Conservation (phyloP, 2,888 invertebrate species). For the Dicranocentrus wangi region DNA sequence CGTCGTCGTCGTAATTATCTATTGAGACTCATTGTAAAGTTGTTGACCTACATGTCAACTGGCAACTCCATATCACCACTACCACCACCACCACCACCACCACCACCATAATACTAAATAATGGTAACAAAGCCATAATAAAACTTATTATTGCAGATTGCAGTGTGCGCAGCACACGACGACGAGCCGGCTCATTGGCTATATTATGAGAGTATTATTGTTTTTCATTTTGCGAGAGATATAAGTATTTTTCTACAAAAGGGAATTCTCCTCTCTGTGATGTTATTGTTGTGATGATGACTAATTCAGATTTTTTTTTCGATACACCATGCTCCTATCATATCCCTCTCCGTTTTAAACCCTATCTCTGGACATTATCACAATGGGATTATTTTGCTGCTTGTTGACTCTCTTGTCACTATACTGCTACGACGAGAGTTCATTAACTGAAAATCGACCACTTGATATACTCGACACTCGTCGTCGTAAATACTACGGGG, state of each 20-base stretch:
- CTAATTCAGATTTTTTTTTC: no score
- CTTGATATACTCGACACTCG: no score
- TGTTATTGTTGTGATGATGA: no score
- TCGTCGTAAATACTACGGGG: no score
- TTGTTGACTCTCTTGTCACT: no score
- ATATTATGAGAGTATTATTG: background rate
- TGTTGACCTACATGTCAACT: conserved; percentile 57
- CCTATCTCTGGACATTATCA: conserved; percentile 13
- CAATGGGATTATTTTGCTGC: background rate
- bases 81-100: conserved; percentile 2
- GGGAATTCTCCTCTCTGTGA: no score
- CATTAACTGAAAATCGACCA: background rate
- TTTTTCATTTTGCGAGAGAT: no score
- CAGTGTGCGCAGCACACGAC: conserved; percentile 5
- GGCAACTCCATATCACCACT: background rate
- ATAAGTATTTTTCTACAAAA: no score
- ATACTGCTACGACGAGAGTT: background rate
- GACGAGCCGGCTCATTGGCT: conserved; percentile 1
- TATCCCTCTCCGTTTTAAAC: no score
- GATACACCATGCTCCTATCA: no score
- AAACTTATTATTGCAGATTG: background rate
- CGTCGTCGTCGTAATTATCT: conserved; percentile 53
- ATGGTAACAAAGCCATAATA: conserved; percentile 20
- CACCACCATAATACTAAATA: background rate
- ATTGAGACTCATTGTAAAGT: conserved; percentile 44